Evolutionary conservation across 2,888 invertebrate genomes (phyloP), one percentile per base, ranked within the genome.

Genomic region (Chloroclystis v-ata): DNA sequence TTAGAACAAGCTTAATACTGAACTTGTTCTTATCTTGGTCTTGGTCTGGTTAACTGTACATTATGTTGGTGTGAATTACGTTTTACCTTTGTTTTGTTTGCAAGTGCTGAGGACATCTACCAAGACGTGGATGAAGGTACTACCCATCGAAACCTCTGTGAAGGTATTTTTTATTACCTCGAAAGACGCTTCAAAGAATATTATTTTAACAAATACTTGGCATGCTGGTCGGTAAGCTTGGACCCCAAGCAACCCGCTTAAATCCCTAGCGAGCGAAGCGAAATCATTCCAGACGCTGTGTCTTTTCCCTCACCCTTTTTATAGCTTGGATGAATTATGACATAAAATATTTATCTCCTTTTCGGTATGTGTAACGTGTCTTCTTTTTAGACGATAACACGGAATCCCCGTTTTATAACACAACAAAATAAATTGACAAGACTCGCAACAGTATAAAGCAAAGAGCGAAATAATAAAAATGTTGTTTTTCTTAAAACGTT

Each of bases 261-360:
- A 54, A 68, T 72, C 72, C 75, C 70, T 58, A 56, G 64, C 62
- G 66, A 69, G 64, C 56, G 61, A 61, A 61, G 68, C 72, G 65
- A 74, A 80, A 79, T 75, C 72, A 76, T 80, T 72, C 65, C 69
- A 69, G 65, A 64, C 69, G 65, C 45, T 63, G 64, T 65, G 72
- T 73, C 69, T 73, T 64, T 14, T n/a, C 69, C 69, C 68, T 69
- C 77, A 73, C 77, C 77, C 75, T 80, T 81, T 82, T 80, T 82
- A 79, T 78, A 69, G 78, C 73, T 57, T 63, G 61, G 75, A 73
- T 80, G 78, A 82, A 82, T 82, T 82, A 81, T 79, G 78, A 75
- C 73, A 81, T 82, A 80, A 82, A 82, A 82, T 82, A 81, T 82
- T 81, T 80, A 81, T 80, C 75, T 76, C 72, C 72, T 75, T 78